A percentile compares a stretch with the other conserved stretches of the same genome.
Conservation (phyloP, 2,797 vertebrate genomes). For the Fistularia tabacaria region DNA sequence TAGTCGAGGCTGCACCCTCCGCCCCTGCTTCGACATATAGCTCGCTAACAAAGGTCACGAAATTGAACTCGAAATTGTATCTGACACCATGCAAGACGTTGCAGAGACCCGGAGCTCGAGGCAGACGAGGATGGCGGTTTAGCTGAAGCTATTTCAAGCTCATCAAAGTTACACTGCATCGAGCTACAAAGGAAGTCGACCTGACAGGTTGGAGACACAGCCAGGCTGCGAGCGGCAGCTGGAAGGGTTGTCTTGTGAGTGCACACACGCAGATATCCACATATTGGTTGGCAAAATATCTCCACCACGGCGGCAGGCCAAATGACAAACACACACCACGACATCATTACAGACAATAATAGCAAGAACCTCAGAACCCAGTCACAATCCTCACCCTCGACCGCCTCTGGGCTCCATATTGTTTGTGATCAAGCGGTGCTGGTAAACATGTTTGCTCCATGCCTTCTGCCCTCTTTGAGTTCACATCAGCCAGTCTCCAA, state of each 20-base stretch:
- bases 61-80: conserved; percentile 39
- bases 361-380: not conserved
- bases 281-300: conserved; percentile 27
- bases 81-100: conserved; percentile 22
- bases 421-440: too few species aligned
- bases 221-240: conserved; percentile 21
- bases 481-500: too few species aligned
- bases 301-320: conserved; percentile 10
- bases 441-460: too few species aligned
- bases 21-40: conserved; percentile 1
- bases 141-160: conserved; percentile 57
- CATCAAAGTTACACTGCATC: conserved; percentile 48
- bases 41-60: conserved; percentile 33
- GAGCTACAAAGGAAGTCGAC: conserved; percentile 40
- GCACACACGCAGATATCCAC: conserved; percentile 31
- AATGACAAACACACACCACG: not conserved
- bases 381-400: too few species aligned
- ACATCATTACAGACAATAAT: conserved; percentile 39
- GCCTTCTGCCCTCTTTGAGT: too few species aligned
- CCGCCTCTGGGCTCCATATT: too few species aligned
- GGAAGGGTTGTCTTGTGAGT: conserved; percentile 19
- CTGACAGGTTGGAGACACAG: conserved; percentile 44
- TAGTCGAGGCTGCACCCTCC: not conserved
- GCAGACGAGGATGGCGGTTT: conserved; percentile 30
- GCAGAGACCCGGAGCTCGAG: conserved; percentile 20